Conservation (phyloP, 2,888 invertebrate genomes). For the Leucophora obtusa region DNA sequence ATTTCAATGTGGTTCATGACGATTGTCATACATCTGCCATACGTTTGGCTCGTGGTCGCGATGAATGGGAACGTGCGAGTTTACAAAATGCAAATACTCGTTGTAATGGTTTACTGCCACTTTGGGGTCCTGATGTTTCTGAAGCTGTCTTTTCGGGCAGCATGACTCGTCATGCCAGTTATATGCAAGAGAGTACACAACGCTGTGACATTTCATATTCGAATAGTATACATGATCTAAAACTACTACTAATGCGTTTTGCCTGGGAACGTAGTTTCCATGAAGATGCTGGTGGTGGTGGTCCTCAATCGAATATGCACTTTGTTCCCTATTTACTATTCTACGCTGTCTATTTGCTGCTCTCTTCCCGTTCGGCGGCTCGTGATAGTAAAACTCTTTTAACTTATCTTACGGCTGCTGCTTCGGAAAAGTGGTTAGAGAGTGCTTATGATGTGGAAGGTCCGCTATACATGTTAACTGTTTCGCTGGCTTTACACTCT, state of each 20-base stretch:
- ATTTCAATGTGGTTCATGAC: slow-evolving; percentile 98
- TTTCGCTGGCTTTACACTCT: slow-evolving; percentile 89
- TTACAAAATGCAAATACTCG: slow-evolving; percentile 98
- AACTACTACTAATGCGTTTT: slow-evolving; percentile 91
- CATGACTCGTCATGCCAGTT: slow-evolving; percentile 93
- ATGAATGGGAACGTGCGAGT: slow-evolving; percentile 99
- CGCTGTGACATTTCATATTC: slow-evolving; percentile 78
- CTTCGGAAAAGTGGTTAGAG: slow-evolving; percentile 85
- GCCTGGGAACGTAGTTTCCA: slow-evolving; percentile 97
- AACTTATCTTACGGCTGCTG: slow-evolving; percentile 84
- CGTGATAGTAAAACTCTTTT: slow-evolving; percentile 89
- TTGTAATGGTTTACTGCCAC: slow-evolving; percentile 96
- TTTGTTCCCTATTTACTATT: slow-evolving; percentile 95
- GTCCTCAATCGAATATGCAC: slow-evolving; percentile 98
- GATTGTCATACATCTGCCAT: slow-evolving; percentile 99
- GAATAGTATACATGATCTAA: slow-evolving; percentile 91
- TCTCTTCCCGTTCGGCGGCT: slow-evolving; percentile 88
- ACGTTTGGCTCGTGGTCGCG: slow-evolving; percentile 85
- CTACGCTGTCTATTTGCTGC: slow-evolving; percentile 95
- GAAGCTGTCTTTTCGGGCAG: slow-evolving; percentile 96
- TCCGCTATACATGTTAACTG: slow-evolving; percentile 91
- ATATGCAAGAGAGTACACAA: slow-evolving; percentile 82
- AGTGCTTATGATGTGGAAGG: slow-evolving; percentile 94
- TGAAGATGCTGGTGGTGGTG: slow-evolving; percentile 98
- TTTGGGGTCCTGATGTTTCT: slow-evolving; percentile 97